Conservation (phyloP, 2,113 vertebrate genomes). For the Sitta europaea region DNA sequence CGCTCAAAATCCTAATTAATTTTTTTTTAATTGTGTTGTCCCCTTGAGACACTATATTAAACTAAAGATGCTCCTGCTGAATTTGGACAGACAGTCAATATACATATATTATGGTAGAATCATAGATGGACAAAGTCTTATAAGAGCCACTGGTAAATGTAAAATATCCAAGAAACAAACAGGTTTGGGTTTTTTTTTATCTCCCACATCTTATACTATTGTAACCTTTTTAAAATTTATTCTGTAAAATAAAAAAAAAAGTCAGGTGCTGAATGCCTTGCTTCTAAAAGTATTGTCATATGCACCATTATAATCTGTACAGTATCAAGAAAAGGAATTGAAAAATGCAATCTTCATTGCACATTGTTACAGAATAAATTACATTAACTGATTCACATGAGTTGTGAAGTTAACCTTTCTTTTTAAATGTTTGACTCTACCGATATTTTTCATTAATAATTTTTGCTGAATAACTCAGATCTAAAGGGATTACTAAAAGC, state of each 20-base stretch:
- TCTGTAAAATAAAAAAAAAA: neutral
- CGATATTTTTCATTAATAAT: neutral
- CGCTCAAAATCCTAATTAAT: neutral
- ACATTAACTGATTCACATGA: neutral
- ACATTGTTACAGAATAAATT: neutral
- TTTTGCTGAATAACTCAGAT: neutral
- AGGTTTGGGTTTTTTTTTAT: neutral
- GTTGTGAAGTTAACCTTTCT: neutral
- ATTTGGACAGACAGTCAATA: neutral
- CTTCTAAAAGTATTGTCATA: neutral
- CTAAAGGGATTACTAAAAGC: neutral
- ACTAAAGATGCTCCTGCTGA: neutral
- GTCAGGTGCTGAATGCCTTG: neutral
- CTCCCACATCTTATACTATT: rapidly evolving
- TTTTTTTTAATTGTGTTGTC: neutral
- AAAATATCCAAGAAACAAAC: neutral
- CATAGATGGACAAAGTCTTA: neutral
- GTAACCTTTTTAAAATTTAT: neutral
- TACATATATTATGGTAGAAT: neutral
- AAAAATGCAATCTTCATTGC: neutral
- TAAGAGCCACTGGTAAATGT: neutral
- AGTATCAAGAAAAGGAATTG: neutral
- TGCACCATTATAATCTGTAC: neutral
- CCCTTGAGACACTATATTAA: neutral
- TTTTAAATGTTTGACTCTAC: neutral